Base-by-base conservation (phyloP, 2,797 vertebrate genomes). In the Toxotes lorentzi region DNA sequence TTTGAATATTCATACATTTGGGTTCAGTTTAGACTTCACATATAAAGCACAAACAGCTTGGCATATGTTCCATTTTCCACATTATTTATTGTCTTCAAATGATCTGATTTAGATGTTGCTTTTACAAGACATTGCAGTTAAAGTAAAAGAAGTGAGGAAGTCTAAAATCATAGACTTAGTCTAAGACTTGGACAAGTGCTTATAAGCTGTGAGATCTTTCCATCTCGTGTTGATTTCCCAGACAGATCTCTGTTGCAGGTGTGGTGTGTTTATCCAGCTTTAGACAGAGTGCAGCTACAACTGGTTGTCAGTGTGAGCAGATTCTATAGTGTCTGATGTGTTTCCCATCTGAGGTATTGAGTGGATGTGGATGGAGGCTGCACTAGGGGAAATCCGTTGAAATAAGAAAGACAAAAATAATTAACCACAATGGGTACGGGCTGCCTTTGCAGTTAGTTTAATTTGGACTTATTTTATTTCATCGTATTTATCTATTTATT, bases 341-440 rank as follows among this genome's bases (percentile, higher is more conserved):
- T 88, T 90, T 85, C 76, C 86, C 85, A 86, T 83, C 82, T 85
- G 88, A 84, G 56, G 74, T 24, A 77, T 58, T 5, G 24, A 72
- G 65, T 64, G 61, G 58, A 73, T 63, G 61, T 32, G 63, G 79
- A 73, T 64, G 61, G 69, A 75, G 74, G 81, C 80, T 72, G 24
- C 61, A 59, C 50, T 14, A 19, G 69, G 79, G 82, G 73, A 86
- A 82, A 73, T 67, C 60, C 48, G 2, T 62, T 57, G 67, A 68
- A 81, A 78, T 45, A 57, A 75, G 41, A 79, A 72, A 87, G 71
- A 70, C 53, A 79, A 81, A 77, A 79, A 82, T 70, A 89, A 88
- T 86, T 53, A 76, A 83, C 85, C 76, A 24, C 83, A 86, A 41
- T 43, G 74, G 72, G 64, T 13, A 64, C 0, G 3, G 50, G 13